Percentiles rank a stretch among this genome's conserved stretches.
phyloP scores from a whole-genome alignment of 2,888 invertebrate species.

The Amblyjoppa proteus region DNA sequence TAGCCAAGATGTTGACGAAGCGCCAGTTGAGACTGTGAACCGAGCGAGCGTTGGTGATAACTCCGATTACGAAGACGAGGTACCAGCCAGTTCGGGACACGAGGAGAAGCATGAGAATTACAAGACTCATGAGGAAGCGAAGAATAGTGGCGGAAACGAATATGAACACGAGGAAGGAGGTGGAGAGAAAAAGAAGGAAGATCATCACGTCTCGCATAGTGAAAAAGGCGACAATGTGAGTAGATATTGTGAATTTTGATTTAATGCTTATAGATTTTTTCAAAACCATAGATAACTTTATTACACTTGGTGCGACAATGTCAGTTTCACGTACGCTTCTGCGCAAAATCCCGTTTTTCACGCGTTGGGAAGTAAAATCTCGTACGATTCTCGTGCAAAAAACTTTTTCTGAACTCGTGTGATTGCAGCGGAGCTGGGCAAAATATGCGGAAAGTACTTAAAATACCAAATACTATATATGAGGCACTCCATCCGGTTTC shows the following conservation, averaged over 20 bases:
- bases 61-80: constrained; percentile 35
- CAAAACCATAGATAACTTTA: background rate
- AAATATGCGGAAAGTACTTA: too few species aligned
- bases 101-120: constrained; percentile 52
- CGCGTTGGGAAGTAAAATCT: too few species aligned
- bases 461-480: too few species aligned
- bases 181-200: constrained; percentile 78
- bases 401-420: too few species aligned
- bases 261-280: background rate
- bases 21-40: constrained; percentile 39
- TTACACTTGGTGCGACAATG: background rate
- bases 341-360: too few species aligned
- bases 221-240: constrained; percentile 81
- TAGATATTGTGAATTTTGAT: background rate
- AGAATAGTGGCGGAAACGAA: constrained; percentile 28
- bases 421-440: too few species aligned
- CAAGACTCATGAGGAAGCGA: constrained; percentile 43
- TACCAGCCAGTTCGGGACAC: constrained; percentile 34
- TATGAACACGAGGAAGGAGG: constrained; percentile 78
- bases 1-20: constrained; percentile 12
- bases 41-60: constrained; percentile 12
- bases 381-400: too few species aligned
- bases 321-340: too few species aligned
- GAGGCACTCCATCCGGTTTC: too few species aligned
- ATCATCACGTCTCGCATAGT: constrained; percentile 79